phyloP scores from a whole-genome alignment of 2,113 vertebrate genomes.

The Kryptolebias marmoratus region DNA sequence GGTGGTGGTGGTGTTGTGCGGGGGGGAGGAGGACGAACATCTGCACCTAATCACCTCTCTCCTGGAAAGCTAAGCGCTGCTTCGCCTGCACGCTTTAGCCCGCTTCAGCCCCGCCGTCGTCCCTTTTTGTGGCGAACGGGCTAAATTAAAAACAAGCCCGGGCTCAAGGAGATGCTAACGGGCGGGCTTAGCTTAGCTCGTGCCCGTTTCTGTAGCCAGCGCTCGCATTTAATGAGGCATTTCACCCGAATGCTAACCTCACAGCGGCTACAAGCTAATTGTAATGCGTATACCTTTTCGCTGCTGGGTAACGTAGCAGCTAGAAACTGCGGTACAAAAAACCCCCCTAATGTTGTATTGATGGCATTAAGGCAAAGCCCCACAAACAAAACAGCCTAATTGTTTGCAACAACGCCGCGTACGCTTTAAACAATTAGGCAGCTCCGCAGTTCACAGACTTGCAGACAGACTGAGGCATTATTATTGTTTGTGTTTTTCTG shows the following conservation, averaged over 20 bases:
- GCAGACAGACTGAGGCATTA: slow-evolving; percentile 31
- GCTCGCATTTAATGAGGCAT: slow-evolving; percentile 47
- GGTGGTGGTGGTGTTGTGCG: no score
- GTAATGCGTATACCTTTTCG: slow-evolving; percentile 54
- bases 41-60: slow-evolving; percentile 76
- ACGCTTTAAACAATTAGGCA: slow-evolving; percentile 25
- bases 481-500: neutral
- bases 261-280: slow-evolving; percentile 59
- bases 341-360: slow-evolving; percentile 19
- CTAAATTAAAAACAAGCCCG: slow-evolving; percentile 38
- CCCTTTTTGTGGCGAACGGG: neutral
- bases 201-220: slow-evolving; percentile 36
- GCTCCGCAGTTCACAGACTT: slow-evolving; percentile 38
- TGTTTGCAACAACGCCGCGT: slow-evolving; percentile 25
- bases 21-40: slow-evolving; percentile 57
- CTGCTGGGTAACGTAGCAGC: slow-evolving; percentile 45
- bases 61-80: slow-evolving; percentile 57
- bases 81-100: slow-evolving; percentile 42
- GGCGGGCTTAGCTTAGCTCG: slow-evolving; percentile 42
- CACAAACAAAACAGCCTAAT: slow-evolving; percentile 5
- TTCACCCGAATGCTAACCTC: slow-evolving; percentile 50
- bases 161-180: slow-evolving; percentile 52
- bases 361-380: slow-evolving; percentile 6
- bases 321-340: slow-evolving; percentile 3
- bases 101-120: slow-evolving; percentile 10